A percentile compares a stretch with the other conserved stretches of the same genome.
phyloP scores from a whole-genome alignment of 2,797 vertebrate species.

The Crypturellus tataupa region DNA sequence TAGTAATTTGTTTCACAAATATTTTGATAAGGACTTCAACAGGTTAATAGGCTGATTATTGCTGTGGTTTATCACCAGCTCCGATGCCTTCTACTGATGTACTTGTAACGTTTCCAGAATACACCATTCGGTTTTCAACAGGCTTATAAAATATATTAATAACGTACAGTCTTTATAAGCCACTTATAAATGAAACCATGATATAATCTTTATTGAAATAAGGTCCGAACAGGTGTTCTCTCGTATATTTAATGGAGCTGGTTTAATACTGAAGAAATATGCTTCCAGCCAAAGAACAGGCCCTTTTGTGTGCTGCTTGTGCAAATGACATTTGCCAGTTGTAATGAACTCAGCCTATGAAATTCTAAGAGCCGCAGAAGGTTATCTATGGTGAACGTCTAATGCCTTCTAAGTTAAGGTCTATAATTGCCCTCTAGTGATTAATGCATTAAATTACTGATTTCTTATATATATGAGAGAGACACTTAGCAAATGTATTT shows the following conservation, averaged over 20 bases:
- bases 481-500: neutral
- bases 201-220: slow-evolving; percentile 33
- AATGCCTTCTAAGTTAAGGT: slow-evolving; percentile 23
- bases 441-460: slow-evolving; percentile 39
- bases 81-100: neutral
- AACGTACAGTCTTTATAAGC: neutral
- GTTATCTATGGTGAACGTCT: neutral
- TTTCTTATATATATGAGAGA: slow-evolving; percentile 5
- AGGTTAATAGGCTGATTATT: neutral
- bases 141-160: slow-evolving; percentile 1
- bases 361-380: slow-evolving; percentile 44
- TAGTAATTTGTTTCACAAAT: neutral
- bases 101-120: neutral
- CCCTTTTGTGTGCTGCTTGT: neutral
- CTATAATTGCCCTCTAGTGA: slow-evolving; percentile 35
- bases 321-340: neutral
- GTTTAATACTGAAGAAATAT: slow-evolving; percentile 22
- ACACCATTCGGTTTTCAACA: neutral
- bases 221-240: neutral
- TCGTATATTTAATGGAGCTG: neutral
- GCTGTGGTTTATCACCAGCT: neutral
- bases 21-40: slow-evolving; percentile 13
- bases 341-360: slow-evolving; percentile 10
- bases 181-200: slow-evolving; percentile 3
- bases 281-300: slow-evolving; percentile 15